phyloP scores from a whole-genome alignment of 2,113 vertebrate species.

The Anguilla rostrata region DNA sequence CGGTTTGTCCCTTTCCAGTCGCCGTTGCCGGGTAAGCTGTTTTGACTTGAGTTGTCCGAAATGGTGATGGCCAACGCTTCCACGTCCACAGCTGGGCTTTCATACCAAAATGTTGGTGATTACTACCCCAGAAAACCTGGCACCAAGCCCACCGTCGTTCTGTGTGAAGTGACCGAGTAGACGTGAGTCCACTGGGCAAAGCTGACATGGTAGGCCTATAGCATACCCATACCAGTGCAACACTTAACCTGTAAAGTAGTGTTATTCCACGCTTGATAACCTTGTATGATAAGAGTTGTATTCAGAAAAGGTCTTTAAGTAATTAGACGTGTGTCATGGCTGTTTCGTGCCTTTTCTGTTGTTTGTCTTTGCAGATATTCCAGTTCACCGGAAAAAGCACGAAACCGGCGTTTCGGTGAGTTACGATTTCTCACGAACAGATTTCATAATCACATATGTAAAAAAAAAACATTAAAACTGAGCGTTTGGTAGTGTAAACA shows the following conservation, averaged over 20 bases:
- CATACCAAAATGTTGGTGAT: slow-evolving; percentile 63
- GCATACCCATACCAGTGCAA: too few species aligned
- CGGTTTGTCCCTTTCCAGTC: background rate
- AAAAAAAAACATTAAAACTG: too few species aligned
- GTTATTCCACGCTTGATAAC: background rate
- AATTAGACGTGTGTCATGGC: background rate
- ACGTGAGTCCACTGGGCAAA: slow-evolving; percentile 65
- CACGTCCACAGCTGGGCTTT: slow-evolving; percentile 64
- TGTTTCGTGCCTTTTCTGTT: background rate
- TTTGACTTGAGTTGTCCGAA: slow-evolving; percentile 45
- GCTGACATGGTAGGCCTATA: slow-evolving; percentile 69
- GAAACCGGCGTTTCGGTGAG: slow-evolving; percentile 70
- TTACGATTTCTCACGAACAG: background rate
- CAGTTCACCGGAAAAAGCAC: slow-evolving; percentile 68
- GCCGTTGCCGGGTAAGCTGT: background rate
- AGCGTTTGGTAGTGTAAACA: too few species aligned
- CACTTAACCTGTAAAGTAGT: too few species aligned
- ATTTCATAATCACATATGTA: too few species aligned
- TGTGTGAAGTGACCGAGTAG: slow-evolving; percentile 72
- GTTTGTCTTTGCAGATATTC: slow-evolving; percentile 53
- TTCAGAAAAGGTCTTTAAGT: background rate
- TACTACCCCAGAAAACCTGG: slow-evolving; percentile 74
- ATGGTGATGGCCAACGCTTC: slow-evolving; percentile 70
- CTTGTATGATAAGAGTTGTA: background rate
- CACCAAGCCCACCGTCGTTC: slow-evolving; percentile 75